Evolutionary conservation across 2,113 vertebrate species (phyloP).

Genomic region (Megatriorchis doriae): DNA sequence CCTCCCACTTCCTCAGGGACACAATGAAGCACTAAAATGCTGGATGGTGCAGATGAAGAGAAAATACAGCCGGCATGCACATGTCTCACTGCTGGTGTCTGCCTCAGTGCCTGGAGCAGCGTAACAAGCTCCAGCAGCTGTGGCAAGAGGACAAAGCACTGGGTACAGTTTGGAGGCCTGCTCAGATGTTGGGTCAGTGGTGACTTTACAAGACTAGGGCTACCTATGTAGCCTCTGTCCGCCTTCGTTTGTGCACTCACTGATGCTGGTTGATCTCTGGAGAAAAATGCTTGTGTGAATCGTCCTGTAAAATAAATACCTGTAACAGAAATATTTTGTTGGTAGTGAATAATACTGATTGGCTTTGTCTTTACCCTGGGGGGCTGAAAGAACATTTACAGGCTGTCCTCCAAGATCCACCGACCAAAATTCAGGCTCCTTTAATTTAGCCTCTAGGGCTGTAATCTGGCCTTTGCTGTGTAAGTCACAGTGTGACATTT

Average conservation of each 20-base stretch:
- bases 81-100: neutral
- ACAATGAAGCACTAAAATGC: neutral
- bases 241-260: neutral
- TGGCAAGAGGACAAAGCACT: neutral
- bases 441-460: neutral
- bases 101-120: rapidly evolving
- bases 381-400: neutral
- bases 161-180: neutral
- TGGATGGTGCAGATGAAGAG: neutral
- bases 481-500: slow-evolving; percentile 10
- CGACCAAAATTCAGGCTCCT: neutral
- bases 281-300: neutral
- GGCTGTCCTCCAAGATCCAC: neutral
- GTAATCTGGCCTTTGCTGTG: slow-evolving; percentile 22
- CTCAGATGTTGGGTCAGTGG: neutral
- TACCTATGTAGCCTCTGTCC: neutral
- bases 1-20: neutral
- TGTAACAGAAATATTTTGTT: neutral
- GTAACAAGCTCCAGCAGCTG: neutral
- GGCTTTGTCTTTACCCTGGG: neutral
- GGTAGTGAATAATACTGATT: neutral
- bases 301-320: neutral
- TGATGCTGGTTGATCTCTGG: neutral
- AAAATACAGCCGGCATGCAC: neutral
- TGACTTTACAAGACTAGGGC: neutral